Base-by-base conservation (phyloP, 1,140 invertebrate species). In the Sesamia nonagrioides region DNA sequence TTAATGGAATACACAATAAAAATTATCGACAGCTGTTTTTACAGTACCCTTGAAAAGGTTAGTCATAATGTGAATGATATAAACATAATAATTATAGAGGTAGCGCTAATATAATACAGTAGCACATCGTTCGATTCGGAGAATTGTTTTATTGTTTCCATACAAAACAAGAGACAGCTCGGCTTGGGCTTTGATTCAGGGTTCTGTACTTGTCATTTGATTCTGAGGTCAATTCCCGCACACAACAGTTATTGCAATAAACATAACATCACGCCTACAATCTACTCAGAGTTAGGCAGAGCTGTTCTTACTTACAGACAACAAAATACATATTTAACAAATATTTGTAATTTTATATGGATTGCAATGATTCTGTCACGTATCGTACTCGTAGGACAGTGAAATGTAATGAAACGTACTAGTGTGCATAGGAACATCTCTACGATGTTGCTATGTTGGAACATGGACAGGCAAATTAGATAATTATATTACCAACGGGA, bases 391-490 rank as follows among this genome's bases (percentile, higher is more conserved):
- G 27, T 27, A 27, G 27, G 27, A 1, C 27, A 27, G 27, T 1
- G 27, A 27, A 27, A 27, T 27, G 27, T 27, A 27, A 27, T 27
- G 27, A 3, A 58, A 33, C 54, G 17, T 17, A 15, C 2, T 13
- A 58, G 17, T 58, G 54, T 58, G 9, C 21, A 33, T 27, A 58
- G 27, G 6, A 58, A 4, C 54, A 33, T 21, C 27, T 13, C 0
- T 15, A 58, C 11, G 54, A 8, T 13, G 7, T 17, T 66, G 61
- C 21, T 27, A 8, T 42, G 18, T 37, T 42, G 61, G 13, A 63
- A 66, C 61, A 66, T 66, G 6, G 42, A 66, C 42, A 66, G n/a
- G n/a, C 4, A 18, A 45, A 42, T 66, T 42, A 66, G 37, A 42
- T 17, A 21, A n/a, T n/a, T 27, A 3, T n/a, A 66, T 66, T 66